Conservation (phyloP, 2,797 vertebrate genomes). For the Pyrocephalus nanus region DNA sequence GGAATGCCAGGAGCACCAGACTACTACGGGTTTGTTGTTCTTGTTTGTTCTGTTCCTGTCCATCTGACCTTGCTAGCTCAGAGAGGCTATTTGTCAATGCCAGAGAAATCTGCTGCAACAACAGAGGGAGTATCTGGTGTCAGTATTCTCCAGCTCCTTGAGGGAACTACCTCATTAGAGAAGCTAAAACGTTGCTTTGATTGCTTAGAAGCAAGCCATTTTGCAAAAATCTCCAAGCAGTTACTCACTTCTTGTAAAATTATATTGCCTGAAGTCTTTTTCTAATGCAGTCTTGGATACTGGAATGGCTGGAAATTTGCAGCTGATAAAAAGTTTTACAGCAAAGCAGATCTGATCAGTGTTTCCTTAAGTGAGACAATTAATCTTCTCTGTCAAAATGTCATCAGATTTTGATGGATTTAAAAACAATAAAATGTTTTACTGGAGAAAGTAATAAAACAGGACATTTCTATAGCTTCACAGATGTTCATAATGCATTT, state of each 20-base stretch:
- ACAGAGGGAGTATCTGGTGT: constrained; percentile 51
- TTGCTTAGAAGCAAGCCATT: constrained; percentile 33
- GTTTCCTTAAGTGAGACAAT: constrained; percentile 18
- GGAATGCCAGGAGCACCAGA: not conserved
- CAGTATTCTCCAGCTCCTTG: constrained; percentile 20
- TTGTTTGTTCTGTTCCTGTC: constrained; percentile 44
- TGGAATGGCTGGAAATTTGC: constrained; percentile 18
- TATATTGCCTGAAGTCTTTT: constrained; percentile 18
- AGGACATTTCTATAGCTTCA: not conserved
- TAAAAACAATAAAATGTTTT: not conserved
- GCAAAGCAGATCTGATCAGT: constrained; percentile 12
- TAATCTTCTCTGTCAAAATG: constrained; percentile 27
- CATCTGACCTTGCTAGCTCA: constrained; percentile 49
- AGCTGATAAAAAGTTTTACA: constrained; percentile 34
- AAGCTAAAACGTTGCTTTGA: not conserved
- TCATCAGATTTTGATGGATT: constrained; percentile 13
- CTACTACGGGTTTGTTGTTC: not conserved
- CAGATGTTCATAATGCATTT: not conserved
- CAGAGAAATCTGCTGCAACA: constrained; percentile 30
- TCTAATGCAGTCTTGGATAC: not conserved
- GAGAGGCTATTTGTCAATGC: constrained; percentile 31
- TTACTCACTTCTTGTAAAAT: constrained; percentile 51
- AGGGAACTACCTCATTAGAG: constrained; percentile 37
- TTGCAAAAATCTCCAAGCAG: constrained; percentile 26
- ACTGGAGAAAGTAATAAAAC: constrained; percentile 2